Base-by-base conservation (phyloP, 2,113 vertebrate genomes). In the Holacanthus passer region DNA sequence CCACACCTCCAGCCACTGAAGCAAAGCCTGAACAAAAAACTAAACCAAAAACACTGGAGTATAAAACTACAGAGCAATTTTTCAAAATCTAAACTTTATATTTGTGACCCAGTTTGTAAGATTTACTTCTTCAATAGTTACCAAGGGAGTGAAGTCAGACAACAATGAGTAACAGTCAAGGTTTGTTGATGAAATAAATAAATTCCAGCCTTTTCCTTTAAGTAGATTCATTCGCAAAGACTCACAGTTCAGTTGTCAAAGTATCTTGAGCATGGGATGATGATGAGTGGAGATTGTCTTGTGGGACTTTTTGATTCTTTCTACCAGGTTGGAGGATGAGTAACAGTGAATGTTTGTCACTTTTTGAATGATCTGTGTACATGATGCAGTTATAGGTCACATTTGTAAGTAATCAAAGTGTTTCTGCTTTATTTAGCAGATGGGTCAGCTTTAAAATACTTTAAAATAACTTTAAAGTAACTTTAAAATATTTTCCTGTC, bases 361-460 rank as follows among this genome's bases (percentile, higher is more conserved):
- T 50, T 65, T 70, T 79, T 81, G 9, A 59, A 60, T 58, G 39
- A 55, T 74, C 60, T 59, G 13, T 76, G 22, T 19, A 48, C 16
- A 62, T 63, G 12, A 75, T 8, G 2, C 5, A 43, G 9, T 19
- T 48, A 4, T 20, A 60, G 48, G 35, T 77, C 4, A 50, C 43
- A 64, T 81, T 81, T 87, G 39, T 41, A 69, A 64, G 14, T 69
- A 78, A 53, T 68, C 37, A 0, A 37, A 19, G 32, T 41, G 39
- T 53, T 73, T 85, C 19, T 65, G 31, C 52, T 81, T 84, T 67
- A 74, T 75, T 45, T 83, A 83, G 43, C 19, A 81, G 69, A 85
- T 68, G 64, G 59, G 72, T 80, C 13, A 11, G 11, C 10, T 62
- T 74, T 31, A 63, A 67, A 22, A 0, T 27, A 55, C 41, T 78